Evolutionary conservation across 2,113 vertebrate species (phyloP).

Genomic region (Dermatemys mawii): DNA sequence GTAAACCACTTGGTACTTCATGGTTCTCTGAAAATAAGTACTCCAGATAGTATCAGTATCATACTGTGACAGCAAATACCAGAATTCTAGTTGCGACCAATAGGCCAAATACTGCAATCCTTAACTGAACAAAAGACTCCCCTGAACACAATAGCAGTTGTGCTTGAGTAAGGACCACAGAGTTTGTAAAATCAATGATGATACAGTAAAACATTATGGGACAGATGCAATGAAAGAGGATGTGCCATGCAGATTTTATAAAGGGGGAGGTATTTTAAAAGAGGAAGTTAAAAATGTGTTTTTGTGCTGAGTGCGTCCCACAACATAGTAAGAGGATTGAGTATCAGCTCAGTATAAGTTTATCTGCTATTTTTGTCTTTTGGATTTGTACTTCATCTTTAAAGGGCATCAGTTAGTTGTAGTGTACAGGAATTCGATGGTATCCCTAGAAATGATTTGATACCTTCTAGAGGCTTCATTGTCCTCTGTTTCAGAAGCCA

Average conservation of each 20-base stretch:
- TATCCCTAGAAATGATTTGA: too few relatives aligned
- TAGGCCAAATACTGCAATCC: not conserved
- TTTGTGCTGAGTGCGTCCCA: not conserved
- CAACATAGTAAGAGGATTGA: not conserved
- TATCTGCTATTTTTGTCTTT: not conserved
- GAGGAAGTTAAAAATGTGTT: not conserved
- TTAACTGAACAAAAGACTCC: not conserved
- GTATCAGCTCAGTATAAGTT: not conserved
- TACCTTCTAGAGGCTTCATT: too few relatives aligned
- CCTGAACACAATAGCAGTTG: not conserved
- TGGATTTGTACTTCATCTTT: not conserved
- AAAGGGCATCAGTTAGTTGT: not conserved
- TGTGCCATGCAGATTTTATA: too few relatives aligned
- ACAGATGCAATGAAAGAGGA: too few relatives aligned
- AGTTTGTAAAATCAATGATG: not conserved
- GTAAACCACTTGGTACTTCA: not conserved
- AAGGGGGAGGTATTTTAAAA: not conserved
- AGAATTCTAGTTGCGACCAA: not conserved
- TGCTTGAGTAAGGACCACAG: not conserved
- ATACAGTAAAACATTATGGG: too few relatives aligned
- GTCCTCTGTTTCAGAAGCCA: too few relatives aligned
- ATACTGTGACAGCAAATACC: too few relatives aligned
- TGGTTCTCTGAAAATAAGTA: not conserved
- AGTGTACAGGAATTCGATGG: too few relatives aligned
- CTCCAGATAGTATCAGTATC: not conserved